These are phyloP conservation scores for Chrysemys picta DNA, from an alignment of 2,113 vertebrate species.

Conservation along the genomic window DNA sequence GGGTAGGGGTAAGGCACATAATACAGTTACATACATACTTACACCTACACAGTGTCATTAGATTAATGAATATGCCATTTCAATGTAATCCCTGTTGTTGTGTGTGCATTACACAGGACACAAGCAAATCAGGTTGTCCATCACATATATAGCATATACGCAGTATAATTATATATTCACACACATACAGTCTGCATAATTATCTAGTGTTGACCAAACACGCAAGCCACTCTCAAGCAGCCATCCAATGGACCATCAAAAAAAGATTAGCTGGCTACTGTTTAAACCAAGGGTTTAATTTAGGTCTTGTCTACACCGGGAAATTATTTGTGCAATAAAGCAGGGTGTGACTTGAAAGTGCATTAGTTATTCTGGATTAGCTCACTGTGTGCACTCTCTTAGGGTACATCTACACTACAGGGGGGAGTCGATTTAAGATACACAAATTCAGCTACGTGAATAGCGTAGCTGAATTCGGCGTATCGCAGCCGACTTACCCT, in stretches of 20 bases:
- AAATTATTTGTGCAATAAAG: fast-evolving
- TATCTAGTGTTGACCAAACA: fast-evolving
- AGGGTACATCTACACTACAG: too few species aligned
- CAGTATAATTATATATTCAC: neutral
- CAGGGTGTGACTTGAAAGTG: fast-evolving
- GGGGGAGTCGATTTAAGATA: too few species aligned
- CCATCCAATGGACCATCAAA: fast-evolving
- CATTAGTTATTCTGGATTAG: neutral
- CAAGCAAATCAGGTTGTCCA: neutral
- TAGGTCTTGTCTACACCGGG: fast-evolving
- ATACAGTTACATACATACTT: neutral
- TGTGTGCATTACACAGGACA: fast-evolving
- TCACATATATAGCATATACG: neutral
- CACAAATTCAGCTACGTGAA: too few species aligned
- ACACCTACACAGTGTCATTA: neutral
- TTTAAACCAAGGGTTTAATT: neutral
- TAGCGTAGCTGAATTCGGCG: too few species aligned
- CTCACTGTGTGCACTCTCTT: neutral
- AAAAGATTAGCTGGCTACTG: fast-evolving
- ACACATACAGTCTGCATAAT: fast-evolving
- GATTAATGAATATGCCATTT: neutral
- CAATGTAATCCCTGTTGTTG: neutral
- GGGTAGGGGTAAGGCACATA: neutral
- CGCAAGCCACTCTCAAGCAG: fast-evolving
- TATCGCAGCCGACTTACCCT: too few species aligned